Conservation (phyloP, 2,888 invertebrate species). For the Anorthoa munda region DNA sequence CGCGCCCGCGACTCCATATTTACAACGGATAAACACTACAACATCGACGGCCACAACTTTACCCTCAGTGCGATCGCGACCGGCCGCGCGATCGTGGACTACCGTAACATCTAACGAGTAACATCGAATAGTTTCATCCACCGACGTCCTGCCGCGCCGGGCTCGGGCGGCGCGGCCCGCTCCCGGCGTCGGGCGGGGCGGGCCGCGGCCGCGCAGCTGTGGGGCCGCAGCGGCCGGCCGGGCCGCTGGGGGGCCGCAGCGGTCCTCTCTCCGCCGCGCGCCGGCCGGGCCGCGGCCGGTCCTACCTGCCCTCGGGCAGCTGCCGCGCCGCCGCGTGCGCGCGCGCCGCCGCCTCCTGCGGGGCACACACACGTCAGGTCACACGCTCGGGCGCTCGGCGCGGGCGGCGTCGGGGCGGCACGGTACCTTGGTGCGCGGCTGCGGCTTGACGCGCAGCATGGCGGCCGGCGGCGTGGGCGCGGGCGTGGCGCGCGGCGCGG, state of each 20-base stretch:
- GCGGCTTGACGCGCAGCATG: constrained; percentile 83
- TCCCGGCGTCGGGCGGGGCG: constrained; percentile 54
- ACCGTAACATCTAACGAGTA: constrained; percentile 78
- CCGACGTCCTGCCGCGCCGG: constrained; percentile 69
- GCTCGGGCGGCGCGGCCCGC: constrained; percentile 56
- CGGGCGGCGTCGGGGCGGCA: constrained; percentile 24
- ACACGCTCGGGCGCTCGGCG: constrained; percentile 35
- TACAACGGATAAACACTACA: constrained; percentile 74
- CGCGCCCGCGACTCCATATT: constrained; percentile 73
- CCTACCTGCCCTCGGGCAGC: constrained; percentile 88
- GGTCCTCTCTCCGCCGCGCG: constrained; percentile 71
- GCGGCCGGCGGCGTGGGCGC: constrained; percentile 72
- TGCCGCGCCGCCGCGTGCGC: constrained; percentile 77
- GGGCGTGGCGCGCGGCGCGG: constrained; percentile 58
- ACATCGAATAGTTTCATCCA: constrained; percentile 78
- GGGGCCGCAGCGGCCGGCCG: constrained; percentile 69
- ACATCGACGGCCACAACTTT: constrained; percentile 70
- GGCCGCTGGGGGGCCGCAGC: constrained; percentile 67
- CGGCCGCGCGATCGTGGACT: constrained; percentile 74
- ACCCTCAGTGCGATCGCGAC: constrained; percentile 65
- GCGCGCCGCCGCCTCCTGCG: constrained; percentile 75
- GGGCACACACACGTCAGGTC: constrained; percentile 50
- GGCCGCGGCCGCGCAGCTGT: constrained; percentile 44
- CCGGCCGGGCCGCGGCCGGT: constrained; percentile 70
- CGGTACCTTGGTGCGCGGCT: constrained; percentile 84